A percentile compares a stretch with the other conserved stretches of the same genome.
Evolutionary conservation across 2,888 invertebrate species (phyloP).

Genomic region (Thecophora atra): DNA sequence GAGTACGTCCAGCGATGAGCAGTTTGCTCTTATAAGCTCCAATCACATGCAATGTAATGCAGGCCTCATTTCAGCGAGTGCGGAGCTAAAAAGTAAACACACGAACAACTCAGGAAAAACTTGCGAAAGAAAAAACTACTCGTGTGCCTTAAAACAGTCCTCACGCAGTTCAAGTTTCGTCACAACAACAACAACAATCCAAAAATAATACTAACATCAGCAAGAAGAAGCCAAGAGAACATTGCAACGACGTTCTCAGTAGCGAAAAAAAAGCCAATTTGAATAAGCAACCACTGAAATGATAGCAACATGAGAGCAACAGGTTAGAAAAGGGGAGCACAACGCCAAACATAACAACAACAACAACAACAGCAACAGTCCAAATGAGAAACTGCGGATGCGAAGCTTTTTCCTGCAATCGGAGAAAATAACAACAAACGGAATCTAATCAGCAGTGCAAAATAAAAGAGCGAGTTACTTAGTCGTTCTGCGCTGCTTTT

Average conservation of each 20-base stretch:
- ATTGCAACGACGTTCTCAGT: too few species aligned
- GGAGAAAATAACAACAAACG: not conserved
- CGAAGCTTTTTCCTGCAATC: too few species aligned
- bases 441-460: not conserved
- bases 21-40: too few species aligned
- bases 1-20: too few species aligned
- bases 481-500: too few species aligned
- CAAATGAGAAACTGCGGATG: not conserved
- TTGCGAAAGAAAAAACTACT: not conserved
- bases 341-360: not conserved
- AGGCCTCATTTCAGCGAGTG: too few species aligned
- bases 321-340: not conserved
- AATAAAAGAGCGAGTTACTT: not conserved
- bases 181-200: slow-evolving; percentile 7
- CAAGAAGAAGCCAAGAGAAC: not conserved
- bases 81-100: too few species aligned
- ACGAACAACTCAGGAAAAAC: too few species aligned
- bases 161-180: slow-evolving; percentile 22
- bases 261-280: too few species aligned
- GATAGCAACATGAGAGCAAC: not conserved
- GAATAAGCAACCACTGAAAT: too few species aligned
- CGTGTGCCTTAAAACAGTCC: not conserved
- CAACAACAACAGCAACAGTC: not conserved
- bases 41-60: too few species aligned
- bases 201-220: slow-evolving; percentile 7